phyloP scores from a whole-genome alignment of 1,140 invertebrate genomes.

The Macrocentrus cingulum region DNA sequence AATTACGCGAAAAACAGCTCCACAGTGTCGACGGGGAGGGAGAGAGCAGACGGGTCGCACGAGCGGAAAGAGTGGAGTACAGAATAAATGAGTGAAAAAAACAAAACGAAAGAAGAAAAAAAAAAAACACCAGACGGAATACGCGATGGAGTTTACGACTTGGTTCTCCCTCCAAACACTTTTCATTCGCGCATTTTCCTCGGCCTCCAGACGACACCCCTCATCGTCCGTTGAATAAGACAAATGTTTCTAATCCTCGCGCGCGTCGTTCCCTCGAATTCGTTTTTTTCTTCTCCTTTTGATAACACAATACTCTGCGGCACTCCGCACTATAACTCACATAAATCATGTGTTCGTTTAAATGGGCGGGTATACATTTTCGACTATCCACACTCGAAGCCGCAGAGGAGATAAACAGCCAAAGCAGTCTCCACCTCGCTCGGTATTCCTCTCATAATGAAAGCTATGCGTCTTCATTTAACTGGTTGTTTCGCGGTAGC shows the following conservation, averaged over 20 bases:
- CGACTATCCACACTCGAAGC: constrained; percentile 1
- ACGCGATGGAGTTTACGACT: constrained; percentile 18
- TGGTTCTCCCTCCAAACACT: constrained; percentile 18
- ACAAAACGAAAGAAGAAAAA: constrained; percentile 3
- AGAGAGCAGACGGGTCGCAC: constrained; percentile 10
- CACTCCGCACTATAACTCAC: neutral
- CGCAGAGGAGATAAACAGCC: neutral
- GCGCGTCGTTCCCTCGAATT: constrained; percentile 12
- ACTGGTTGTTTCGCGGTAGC: constrained; percentile 40
- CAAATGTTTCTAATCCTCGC: constrained; percentile 29
- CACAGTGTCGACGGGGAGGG: constrained; percentile 32
- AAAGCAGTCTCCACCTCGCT: neutral
- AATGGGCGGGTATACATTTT: neutral
- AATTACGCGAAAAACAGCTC: constrained; percentile 48
- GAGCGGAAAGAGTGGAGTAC: constrained; percentile 15
- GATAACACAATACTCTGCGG: neutral
- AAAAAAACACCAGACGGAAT: constrained; percentile 1
- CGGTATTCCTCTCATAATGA: constrained; percentile 44
- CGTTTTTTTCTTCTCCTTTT: neutral
- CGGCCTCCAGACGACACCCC: neutral
- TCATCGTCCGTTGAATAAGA: constrained; percentile 41
- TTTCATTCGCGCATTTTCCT: constrained; percentile 22
- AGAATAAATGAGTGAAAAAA: constrained; percentile 10
- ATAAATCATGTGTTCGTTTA: neutral
- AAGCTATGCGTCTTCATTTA: constrained; percentile 51